phyloP scores from a whole-genome alignment of 2,888 invertebrate genomes.

The Hetaerina titia region DNA sequence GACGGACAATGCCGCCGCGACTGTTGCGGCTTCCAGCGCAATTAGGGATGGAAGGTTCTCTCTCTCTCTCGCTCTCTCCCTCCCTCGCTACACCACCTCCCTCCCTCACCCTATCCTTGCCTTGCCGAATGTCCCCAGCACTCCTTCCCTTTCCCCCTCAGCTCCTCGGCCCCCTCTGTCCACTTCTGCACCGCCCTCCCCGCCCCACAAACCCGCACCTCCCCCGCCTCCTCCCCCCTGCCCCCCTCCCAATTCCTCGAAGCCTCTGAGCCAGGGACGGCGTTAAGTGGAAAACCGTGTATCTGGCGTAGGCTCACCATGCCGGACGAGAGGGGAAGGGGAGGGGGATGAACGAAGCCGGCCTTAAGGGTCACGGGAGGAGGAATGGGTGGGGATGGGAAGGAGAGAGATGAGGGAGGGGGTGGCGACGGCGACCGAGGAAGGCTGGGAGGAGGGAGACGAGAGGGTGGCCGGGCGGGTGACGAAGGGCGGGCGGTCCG shows the following conservation, averaged over 20 bases:
- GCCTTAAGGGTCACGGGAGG: constrained; percentile 2
- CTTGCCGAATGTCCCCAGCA: not conserved
- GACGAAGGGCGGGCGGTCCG: not conserved
- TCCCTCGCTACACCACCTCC: not conserved
- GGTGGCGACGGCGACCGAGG: not conserved
- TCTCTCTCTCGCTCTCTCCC: not conserved
- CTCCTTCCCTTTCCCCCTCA: not conserved
- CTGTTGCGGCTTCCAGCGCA: constrained; percentile 67
- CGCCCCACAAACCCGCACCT: not conserved
- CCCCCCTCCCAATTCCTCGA: constrained; percentile 57
- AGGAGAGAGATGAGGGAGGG: not conserved
- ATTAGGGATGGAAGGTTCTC: constrained; percentile 48
- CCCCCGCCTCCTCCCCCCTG: not conserved
- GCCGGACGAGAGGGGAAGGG: constrained; percentile 40
- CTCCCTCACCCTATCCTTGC: not conserved
- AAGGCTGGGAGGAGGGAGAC: not conserved
- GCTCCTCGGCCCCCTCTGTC: not conserved
- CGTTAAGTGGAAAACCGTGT: constrained; percentile 67
- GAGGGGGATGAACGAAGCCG: constrained; percentile 18
- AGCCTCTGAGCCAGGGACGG: constrained; percentile 65
- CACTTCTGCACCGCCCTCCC: not conserved
- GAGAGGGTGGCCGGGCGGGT: not conserved
- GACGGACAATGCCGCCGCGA: constrained; percentile 67
- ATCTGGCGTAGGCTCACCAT: constrained; percentile 65
- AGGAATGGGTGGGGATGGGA: constrained; percentile 5